Base-by-base conservation (phyloP, 2,113 vertebrate species). In the Ursus arctos region DNA sequence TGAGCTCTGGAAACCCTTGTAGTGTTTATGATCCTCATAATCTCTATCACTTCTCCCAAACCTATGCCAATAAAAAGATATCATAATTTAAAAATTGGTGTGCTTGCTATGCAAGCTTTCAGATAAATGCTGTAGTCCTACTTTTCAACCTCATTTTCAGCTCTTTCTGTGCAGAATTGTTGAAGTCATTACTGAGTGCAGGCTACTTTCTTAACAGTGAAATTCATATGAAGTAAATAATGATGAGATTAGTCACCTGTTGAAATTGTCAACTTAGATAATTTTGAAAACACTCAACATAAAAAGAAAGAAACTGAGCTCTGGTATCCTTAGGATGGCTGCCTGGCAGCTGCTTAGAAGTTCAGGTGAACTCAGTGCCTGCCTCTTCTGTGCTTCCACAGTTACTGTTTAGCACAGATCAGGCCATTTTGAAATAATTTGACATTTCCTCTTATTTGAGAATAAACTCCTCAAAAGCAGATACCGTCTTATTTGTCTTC, bases 401-500 rank as follows among this genome's bases (percentile, higher is more conserved):
- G 36, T n/a, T 36, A 24, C 18, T 65, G 22, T 5, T 36, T 85
- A 57, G 61, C 33, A 85, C 19, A 28, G 26, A 31, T 21, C 51
- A 91, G 22, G 7, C 19, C 59, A 10, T 51, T 65, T 19, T 94
- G 40, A 94, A 93, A 77, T 47, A 24, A 94, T 61, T 51, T 91
- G 57, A 2, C 11, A 77, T 97, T 96, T 88, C 4, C 36, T 87
- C 94, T 96, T 85, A 61, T 92, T 95, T 72, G 79, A 93, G 28
- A 86, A 33, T 28, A 88, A 86, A 4, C 9, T 72, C 4, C 31
- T 91, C 51, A 71, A 83, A 65, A 72, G 40, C 40, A 55, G 8
- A 13, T 3, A 43, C 36, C 53, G 1, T 87, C 47, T 61, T 85
- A 69, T 80, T 88, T 87, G n/a, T 63, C 51, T 55, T 93, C 88